These are phyloP conservation scores for Phrynocephalus guinanensis DNA, from an alignment of 2,797 vertebrate species.

Conservation along the genomic window DNA sequence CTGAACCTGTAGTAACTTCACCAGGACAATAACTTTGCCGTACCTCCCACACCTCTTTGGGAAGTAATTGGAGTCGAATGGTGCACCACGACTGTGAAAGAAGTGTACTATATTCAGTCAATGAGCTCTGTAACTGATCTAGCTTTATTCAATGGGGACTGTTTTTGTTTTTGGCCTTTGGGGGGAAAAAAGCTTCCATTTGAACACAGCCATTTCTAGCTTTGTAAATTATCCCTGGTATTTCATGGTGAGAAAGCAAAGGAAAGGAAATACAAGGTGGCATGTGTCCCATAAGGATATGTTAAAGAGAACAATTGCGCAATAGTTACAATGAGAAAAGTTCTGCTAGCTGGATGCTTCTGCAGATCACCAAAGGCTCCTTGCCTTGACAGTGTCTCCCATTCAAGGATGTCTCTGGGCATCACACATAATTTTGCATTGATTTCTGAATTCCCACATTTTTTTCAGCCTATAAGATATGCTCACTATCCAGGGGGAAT, in stretches of 20 bases:
- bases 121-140: conserved; percentile 58
- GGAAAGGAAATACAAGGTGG: conserved; percentile 38
- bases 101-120: conserved; percentile 60
- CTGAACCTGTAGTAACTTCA: conserved; percentile 61
- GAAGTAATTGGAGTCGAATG: conserved; percentile 73
- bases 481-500: not conserved
- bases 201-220: conserved; percentile 46
- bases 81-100: conserved; percentile 71
- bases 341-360: conserved; percentile 5
- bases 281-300: not conserved
- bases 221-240: conserved; percentile 41
- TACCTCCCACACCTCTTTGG: conserved; percentile 67
- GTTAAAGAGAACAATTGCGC: conserved; percentile 19
- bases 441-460: not conserved
- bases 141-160: conserved; percentile 34
- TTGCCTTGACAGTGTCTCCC: not conserved
- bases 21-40: conserved; percentile 62
- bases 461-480: not conserved
- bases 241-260: conserved; percentile 36
- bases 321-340: conserved; percentile 32
- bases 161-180: not conserved
- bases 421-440: not conserved
- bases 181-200: conserved; percentile 22
- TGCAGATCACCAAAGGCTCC: not conserved
- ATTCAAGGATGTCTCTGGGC: not conserved